These are phyloP conservation scores for Volucella inflata DNA, from an alignment of 2,888 invertebrate species.

Conservation along the genomic window DNA sequence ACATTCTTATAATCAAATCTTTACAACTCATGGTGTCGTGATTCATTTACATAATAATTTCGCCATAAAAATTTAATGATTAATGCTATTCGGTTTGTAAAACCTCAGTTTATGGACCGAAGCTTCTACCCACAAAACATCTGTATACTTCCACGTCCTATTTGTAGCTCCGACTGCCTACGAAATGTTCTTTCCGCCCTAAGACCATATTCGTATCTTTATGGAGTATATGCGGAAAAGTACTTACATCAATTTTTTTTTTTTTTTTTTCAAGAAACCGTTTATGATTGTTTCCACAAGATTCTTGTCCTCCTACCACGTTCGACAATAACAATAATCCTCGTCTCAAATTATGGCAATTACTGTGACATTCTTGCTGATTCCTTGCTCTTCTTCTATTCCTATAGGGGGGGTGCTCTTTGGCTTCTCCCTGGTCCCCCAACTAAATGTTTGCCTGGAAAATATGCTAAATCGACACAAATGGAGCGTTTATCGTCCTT, in stretches of 20 bases:
- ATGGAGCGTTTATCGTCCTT: conserved; percentile 73
- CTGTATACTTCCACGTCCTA: too few relatives aligned
- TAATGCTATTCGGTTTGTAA: background rate
- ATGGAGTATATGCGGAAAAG: background rate
- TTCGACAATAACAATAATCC: conserved; percentile 71
- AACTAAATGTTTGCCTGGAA: conserved; percentile 62
- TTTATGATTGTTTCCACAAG: conserved; percentile 1
- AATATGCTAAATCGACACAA: conserved; percentile 75
- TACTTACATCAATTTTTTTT: background rate
- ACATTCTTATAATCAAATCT: background rate
- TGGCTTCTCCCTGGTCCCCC: background rate
- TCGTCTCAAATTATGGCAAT: conserved; percentile 69
- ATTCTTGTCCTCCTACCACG: background rate
- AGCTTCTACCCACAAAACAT: background rate
- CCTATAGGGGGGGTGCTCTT: conserved; percentile 1
- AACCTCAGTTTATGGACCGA: conserved; percentile 30
- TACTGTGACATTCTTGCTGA: conserved; percentile 70
- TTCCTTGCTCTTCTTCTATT: conserved; percentile 25
- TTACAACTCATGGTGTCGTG: background rate
- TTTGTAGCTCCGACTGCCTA: background rate
- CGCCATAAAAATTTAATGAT: background rate
- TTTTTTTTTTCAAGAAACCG: conserved; percentile 11
- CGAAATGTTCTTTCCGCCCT: background rate
- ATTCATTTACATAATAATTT: background rate
- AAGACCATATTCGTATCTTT: background rate